These are phyloP conservation scores for Australoheros facetus DNA, from an alignment of 2,797 vertebrate species.

Conservation along the genomic window DNA sequence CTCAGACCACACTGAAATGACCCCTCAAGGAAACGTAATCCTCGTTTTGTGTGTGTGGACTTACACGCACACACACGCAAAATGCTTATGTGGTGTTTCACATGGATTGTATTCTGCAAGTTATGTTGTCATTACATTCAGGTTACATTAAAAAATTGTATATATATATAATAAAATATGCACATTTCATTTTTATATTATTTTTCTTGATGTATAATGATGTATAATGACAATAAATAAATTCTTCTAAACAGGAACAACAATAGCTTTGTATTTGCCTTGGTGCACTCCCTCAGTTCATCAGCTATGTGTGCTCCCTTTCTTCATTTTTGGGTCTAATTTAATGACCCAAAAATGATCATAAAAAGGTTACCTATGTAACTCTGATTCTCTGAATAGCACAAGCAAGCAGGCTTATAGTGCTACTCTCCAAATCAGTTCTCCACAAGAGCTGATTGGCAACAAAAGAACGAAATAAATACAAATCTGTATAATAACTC, in stretches of 20 bases:
- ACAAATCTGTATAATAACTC: fast-evolving
- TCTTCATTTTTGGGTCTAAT: neutral
- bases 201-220: too few relatives aligned
- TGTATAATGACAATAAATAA: too few relatives aligned
- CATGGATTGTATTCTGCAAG: constrained; percentile 60
- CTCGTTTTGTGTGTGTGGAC: constrained; percentile 10
- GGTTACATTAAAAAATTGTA: too few relatives aligned
- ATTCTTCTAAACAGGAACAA: too few relatives aligned
- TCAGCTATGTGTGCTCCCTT: too few relatives aligned
- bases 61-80: constrained; percentile 18
- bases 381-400: too few relatives aligned
- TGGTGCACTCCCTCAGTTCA: too few relatives aligned
- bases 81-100: constrained; percentile 53
- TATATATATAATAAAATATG: too few relatives aligned
- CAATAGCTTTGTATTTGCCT: too few relatives aligned
- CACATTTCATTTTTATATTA: too few relatives aligned
- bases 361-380: too few relatives aligned
- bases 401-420: too few relatives aligned
- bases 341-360: neutral
- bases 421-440: neutral
- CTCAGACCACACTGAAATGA: constrained; percentile 77
- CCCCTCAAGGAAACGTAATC: constrained; percentile 80
- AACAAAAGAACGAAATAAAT: neutral
- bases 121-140: constrained; percentile 44
- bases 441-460: neutral